Conservation (phyloP, 2,113 vertebrate species). For the Formicarius rufipectus region DNA sequence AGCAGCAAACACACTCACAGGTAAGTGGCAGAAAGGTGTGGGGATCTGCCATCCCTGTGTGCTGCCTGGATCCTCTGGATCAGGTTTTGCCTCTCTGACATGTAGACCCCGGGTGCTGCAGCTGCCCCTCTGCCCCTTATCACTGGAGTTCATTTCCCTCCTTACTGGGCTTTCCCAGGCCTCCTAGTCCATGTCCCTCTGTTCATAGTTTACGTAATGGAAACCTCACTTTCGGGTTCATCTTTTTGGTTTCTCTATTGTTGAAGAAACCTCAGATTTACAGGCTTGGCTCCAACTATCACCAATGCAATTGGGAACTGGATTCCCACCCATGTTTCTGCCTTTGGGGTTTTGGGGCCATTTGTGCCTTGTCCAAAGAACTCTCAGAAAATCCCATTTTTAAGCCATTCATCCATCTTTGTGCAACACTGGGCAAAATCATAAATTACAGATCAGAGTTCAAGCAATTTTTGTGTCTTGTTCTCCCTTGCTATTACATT, state of each 20-base stretch:
- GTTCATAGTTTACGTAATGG: background rate
- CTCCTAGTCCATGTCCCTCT: background rate
- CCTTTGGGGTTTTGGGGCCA: background rate
- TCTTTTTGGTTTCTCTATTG: background rate
- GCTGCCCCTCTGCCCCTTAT: background rate
- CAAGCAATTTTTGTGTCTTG: background rate
- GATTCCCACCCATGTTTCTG: background rate
- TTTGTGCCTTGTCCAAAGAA: background rate
- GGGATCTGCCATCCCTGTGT: background rate
- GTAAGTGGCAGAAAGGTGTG: background rate
- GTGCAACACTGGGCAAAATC: background rate
- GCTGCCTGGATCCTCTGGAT: background rate
- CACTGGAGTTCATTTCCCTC: rapidly evolving
- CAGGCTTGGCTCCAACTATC: background rate
- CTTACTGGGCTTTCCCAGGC: rapidly evolving
- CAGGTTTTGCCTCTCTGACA: background rate
- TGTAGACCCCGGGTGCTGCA: rapidly evolving
- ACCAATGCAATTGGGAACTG: rapidly evolving
- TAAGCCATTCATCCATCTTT: background rate
- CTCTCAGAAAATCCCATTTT: background rate
- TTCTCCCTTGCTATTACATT: background rate
- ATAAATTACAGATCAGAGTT: background rate
- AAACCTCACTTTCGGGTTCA: background rate
- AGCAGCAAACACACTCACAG: background rate
- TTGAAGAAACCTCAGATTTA: background rate